These are phyloP conservation scores for Baronia brevicornis DNA, from an alignment of 2,888 invertebrate species.

Conservation along the genomic window DNA sequence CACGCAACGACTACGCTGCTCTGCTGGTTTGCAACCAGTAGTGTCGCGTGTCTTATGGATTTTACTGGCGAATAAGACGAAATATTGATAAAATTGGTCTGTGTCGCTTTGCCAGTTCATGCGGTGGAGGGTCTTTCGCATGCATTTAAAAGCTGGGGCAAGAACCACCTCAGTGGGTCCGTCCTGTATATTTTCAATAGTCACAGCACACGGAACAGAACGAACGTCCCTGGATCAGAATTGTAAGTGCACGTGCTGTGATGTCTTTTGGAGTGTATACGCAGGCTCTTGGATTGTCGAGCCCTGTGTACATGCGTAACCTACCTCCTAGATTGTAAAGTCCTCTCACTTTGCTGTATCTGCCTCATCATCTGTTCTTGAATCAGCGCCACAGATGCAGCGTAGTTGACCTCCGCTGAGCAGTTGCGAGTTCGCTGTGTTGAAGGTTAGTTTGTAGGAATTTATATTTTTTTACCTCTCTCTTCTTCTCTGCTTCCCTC, in stretches of 20 bases:
- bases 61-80: no score
- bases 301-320: background rate
- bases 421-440: conserved; percentile 5
- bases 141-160: background rate
- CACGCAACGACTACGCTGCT: no score
- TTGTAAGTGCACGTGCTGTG: background rate
- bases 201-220: no score
- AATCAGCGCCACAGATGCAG: conserved; percentile 2
- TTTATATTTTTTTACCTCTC: no score
- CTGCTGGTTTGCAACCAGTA: no score
- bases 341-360: background rate
- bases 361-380: conserved; percentile 9
- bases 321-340: background rate
- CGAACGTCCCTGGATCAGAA: background rate
- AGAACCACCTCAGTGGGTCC: background rate
- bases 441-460: conserved; percentile 5
- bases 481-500: no score
- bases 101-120: background rate
- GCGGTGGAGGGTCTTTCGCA: background rate
- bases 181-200: no score
- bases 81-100: no score
- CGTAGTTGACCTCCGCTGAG: conserved; percentile 4
- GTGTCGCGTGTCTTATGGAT: no score
- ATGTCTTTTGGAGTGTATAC: background rate
- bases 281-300: background rate